Evolutionary conservation across 2,113 vertebrate genomes (phyloP).

Genomic region (Oncorhynchus kisutch): DNA sequence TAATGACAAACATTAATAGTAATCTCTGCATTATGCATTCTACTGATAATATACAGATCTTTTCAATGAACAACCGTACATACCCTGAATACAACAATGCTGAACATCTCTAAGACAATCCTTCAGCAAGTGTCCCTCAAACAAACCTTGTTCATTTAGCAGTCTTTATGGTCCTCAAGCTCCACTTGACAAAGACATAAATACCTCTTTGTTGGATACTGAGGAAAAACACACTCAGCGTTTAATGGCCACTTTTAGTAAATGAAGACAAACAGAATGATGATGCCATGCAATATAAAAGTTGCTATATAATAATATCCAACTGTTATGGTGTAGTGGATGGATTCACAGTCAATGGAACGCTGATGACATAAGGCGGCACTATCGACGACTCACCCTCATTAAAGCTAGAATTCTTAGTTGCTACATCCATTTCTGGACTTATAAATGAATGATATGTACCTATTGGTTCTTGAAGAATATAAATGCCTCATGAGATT

Average conservation of each 20-base stretch:
- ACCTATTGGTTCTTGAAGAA: no score
- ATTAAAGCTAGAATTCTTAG: background rate
- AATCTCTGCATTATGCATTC: background rate
- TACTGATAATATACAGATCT: background rate
- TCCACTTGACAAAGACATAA: background rate
- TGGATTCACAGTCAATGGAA: background rate
- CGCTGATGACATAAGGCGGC: background rate
- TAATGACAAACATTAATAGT: slow-evolving; percentile 13
- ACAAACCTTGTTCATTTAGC: background rate
- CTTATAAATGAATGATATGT: no score
- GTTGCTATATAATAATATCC: background rate
- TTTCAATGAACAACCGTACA: background rate
- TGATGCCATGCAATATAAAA: no score
- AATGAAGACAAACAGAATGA: background rate
- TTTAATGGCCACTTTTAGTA: background rate
- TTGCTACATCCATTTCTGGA: no score
- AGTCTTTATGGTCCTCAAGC: background rate
- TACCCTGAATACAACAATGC: background rate
- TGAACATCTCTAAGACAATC: background rate
- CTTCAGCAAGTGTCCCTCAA: background rate
- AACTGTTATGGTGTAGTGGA: background rate
- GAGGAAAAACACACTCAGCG: background rate
- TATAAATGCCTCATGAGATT: no score
- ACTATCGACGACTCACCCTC: background rate
- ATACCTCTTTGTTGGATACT: background rate